phyloP scores from a whole-genome alignment of 2,888 invertebrate genomes.

The Acleris emargana region DNA sequence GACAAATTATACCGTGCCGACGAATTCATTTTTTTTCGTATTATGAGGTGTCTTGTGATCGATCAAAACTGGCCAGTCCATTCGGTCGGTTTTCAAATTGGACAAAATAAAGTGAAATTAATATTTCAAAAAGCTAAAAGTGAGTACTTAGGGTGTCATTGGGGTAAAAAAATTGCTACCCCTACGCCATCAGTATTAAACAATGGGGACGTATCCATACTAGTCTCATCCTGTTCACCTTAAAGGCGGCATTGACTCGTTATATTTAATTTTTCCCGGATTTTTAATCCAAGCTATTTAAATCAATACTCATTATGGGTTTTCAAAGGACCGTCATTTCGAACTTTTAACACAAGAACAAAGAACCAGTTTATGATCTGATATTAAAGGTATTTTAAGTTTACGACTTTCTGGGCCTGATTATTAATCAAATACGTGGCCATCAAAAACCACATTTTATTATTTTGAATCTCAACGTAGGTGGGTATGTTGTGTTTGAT shows the following conservation, averaged over 20 bases:
- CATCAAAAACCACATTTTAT: constrained; percentile 40
- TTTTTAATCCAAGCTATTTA: constrained; percentile 80
- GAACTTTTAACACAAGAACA: constrained; percentile 73
- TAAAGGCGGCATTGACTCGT: constrained; percentile 72
- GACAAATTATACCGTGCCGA: no score
- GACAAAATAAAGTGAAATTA: no score
- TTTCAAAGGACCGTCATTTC: constrained; percentile 79
- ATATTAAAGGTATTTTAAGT: constrained; percentile 78
- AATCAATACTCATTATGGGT: constrained; percentile 83
- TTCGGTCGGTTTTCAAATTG: no score
- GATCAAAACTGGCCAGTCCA: no score
- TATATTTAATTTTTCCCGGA: constrained; percentile 78
- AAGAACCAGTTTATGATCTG: constrained; percentile 79
- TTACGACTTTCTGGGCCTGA: constrained; percentile 69
- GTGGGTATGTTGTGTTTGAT: neutral
- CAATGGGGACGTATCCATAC: constrained; percentile 51
- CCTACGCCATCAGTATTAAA: constrained; percentile 4
- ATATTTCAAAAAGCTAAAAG: no score
- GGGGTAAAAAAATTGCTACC: neutral
- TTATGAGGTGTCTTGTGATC: no score
- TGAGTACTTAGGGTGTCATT: neutral
- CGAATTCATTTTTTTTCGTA: no score
- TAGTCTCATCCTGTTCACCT: constrained; percentile 49
- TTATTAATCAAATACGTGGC: constrained; percentile 71
- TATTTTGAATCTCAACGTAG: neutral